Evolutionary conservation across 2,113 vertebrate genomes (phyloP).

Genomic region (Marcusenius ussheri): DNA sequence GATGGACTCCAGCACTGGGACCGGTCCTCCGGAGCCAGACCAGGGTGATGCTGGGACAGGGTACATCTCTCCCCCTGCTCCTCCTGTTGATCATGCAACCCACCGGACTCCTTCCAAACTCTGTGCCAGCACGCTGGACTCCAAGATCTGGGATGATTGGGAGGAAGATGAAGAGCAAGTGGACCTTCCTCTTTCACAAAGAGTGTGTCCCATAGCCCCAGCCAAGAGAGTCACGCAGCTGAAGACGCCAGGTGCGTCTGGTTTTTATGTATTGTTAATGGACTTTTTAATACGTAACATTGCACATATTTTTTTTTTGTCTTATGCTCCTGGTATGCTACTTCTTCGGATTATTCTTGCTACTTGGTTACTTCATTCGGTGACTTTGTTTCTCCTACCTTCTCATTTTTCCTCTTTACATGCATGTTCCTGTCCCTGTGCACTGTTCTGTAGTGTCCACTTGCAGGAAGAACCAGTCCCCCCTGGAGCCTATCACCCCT

Average conservation of each 20-base stretch:
- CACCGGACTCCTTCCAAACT: conserved; percentile 19
- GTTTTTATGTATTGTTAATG: neutral
- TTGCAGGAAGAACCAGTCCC: conserved; percentile 37
- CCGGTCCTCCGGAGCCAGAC: conserved; percentile 19
- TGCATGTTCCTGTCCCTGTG: neutral
- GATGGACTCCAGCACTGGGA: conserved; percentile 47
- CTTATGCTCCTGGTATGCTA: neutral
- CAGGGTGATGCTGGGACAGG: neutral
- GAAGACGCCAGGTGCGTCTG: conserved; percentile 65
- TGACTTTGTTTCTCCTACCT: neutral
- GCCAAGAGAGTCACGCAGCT: conserved; percentile 26
- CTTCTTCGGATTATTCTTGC: neutral
- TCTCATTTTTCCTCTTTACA: neutral
- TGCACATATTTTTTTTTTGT: neutral
- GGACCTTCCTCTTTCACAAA: conserved; percentile 54
- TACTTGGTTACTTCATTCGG: neutral
- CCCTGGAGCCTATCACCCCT: conserved; percentile 73
- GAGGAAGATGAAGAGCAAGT: conserved; percentile 43
- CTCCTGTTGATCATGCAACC: neutral
- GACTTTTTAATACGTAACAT: neutral
- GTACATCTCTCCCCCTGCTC: neutral
- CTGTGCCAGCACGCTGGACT: conserved; percentile 58
- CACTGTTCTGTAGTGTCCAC: conserved; percentile 47
- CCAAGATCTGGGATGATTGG: conserved; percentile 69
- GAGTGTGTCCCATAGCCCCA: conserved; percentile 33